These are phyloP conservation scores for Triplophysa dalaica DNA, from an alignment of 2,113 vertebrate genomes.

Conservation along the genomic window DNA sequence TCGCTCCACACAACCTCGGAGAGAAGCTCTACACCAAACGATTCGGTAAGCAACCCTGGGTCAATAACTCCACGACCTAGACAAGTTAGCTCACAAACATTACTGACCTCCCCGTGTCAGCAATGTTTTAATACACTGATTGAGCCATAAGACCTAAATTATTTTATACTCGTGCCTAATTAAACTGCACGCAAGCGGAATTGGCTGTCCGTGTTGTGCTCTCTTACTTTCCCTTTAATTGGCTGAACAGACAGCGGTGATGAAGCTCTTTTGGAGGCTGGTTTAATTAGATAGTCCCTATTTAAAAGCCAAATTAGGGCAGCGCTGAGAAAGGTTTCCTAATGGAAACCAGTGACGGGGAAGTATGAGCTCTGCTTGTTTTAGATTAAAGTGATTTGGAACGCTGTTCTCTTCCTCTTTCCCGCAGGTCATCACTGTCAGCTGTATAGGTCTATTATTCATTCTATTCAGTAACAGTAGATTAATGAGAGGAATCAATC, in stretches of 20 bases:
- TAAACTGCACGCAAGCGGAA: background rate
- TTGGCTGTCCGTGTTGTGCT: background rate
- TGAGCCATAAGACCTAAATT: slow-evolving; percentile 25
- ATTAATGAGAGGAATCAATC: slow-evolving; percentile 35
- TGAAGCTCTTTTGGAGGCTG: slow-evolving; percentile 27
- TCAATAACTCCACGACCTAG: background rate
- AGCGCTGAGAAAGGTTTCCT: slow-evolving; percentile 5
- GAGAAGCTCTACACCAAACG: slow-evolving; percentile 98
- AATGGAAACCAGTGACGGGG: slow-evolving; percentile 36
- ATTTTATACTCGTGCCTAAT: slow-evolving; percentile 22
- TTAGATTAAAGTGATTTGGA: slow-evolving; percentile 40
- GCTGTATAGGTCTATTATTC: slow-evolving; percentile 16
- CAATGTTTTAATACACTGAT: slow-evolving; percentile 9
- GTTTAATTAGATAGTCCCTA: slow-evolving; percentile 30
- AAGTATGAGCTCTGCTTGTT: slow-evolving; percentile 22
- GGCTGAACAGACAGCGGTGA: slow-evolving; percentile 24
- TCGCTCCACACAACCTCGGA: slow-evolving; percentile 95
- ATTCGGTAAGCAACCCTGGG: slow-evolving; percentile 81
- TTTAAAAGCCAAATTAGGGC: slow-evolving; percentile 26
- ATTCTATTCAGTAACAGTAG: slow-evolving; percentile 7
- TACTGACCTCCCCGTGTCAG: background rate
- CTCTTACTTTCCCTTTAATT: slow-evolving; percentile 25
- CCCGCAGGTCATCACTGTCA: background rate
- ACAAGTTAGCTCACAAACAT: background rate
- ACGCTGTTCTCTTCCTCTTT: background rate